Evolutionary conservation across 2,888 invertebrate species (phyloP).

Genomic region (Congeria kusceri): DNA sequence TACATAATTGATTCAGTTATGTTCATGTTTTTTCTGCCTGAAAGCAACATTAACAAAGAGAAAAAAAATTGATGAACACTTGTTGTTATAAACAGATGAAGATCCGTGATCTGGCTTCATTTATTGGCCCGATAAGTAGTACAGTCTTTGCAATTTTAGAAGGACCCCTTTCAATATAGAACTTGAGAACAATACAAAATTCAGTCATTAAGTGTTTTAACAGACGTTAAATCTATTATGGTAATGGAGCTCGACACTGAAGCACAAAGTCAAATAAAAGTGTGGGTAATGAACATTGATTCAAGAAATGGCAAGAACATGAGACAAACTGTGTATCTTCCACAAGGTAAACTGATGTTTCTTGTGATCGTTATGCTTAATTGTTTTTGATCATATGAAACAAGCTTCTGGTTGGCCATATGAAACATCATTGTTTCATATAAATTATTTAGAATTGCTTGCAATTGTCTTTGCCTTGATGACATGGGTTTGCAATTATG

Average conservation of each 20-base stretch:
- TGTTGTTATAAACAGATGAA: neutral
- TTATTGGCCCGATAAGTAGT: slow-evolving; percentile 6
- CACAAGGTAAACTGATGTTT: slow-evolving; percentile 33
- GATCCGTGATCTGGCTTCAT: neutral
- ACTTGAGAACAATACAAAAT: neutral
- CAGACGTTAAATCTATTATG: slow-evolving; percentile 1
- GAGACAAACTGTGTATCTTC: slow-evolving; percentile 20
- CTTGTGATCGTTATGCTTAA: slow-evolving; percentile 20
- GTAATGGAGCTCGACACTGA: neutral
- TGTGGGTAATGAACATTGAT: slow-evolving; percentile 7
- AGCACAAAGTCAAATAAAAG: slow-evolving; percentile 2
- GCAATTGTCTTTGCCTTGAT: slow-evolving; percentile 36
- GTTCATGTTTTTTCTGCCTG: slow-evolving; percentile 8
- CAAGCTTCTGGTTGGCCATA: slow-evolving; percentile 12
- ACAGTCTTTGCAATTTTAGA: slow-evolving; percentile 8
- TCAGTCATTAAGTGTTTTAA: neutral
- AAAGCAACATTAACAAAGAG: neutral
- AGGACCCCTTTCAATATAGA: neutral
- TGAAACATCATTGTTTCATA: slow-evolving; percentile 19
- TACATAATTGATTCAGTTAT: slow-evolving; percentile 17
- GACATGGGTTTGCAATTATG: neutral
- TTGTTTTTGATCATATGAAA: slow-evolving; percentile 6
- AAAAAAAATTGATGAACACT: neutral
- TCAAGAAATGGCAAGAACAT: slow-evolving; percentile 41
- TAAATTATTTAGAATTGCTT: slow-evolving; percentile 35